Percentiles rank a stretch among this genome's conserved stretches.
These are phyloP conservation scores for Eclectus roratus DNA, from an alignment of 2,113 vertebrate genomes.

Conservation along the genomic window DNA sequence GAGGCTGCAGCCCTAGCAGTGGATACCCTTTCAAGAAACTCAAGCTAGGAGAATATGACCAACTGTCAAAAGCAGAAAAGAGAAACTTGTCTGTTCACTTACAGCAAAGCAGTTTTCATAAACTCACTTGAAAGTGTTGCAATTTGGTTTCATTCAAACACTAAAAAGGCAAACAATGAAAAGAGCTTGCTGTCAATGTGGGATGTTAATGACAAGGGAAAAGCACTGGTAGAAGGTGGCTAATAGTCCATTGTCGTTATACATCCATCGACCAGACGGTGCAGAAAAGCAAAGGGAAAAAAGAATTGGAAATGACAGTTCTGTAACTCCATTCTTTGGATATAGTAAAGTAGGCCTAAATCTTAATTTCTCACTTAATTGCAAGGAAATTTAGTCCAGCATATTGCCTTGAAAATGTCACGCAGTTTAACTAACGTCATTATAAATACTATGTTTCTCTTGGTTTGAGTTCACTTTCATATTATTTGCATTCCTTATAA, in stretches of 20 bases:
- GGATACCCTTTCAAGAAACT: neutral
- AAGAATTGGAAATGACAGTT: constrained; percentile 5
- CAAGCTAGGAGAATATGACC: neutral
- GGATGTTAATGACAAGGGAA: neutral
- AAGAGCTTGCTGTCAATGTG: neutral
- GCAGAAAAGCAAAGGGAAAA: constrained; percentile 31
- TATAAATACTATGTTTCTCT: neutral
- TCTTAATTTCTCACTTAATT: neutral
- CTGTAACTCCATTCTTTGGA: neutral
- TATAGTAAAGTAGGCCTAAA: neutral
- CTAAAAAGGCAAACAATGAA: neutral
- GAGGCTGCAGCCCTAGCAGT: neutral
- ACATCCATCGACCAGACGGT: constrained; percentile 13
- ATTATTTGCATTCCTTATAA: neutral
- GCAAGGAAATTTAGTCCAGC: neutral
- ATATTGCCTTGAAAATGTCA: neutral
- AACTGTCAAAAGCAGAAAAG: neutral
- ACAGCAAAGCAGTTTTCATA: neutral
- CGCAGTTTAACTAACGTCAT: neutral
- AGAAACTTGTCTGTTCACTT: neutral
- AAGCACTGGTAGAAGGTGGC: neutral
- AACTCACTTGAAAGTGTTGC: neutral
- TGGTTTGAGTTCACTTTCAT: neutral
- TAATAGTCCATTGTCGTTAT: constrained; percentile 17
- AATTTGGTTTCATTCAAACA: constrained; percentile 5